Evolutionary conservation across 1,140 invertebrate species (phyloP), one percentile per base, ranked within the genome.

Genomic region (Araneus ventricosus): DNA sequence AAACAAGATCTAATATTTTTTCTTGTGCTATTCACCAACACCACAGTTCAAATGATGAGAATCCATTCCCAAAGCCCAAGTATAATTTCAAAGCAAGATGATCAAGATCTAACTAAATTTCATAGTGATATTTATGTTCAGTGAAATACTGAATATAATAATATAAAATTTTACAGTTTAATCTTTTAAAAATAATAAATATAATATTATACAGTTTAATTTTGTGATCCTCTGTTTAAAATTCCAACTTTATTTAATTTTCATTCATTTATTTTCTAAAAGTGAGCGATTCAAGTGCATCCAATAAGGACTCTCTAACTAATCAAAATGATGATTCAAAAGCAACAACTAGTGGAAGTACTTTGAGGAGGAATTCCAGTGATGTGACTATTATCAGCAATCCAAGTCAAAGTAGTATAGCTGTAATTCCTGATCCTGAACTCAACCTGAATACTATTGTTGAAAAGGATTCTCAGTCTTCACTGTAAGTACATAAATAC

Each of bases 361-460:
- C 70, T 4, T 75, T 93, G 41, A 90, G 86, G 30, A 59, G 94
- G 70, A 94, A 91, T 61, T 95, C 95, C 20, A 95, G 95, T 94
- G 95, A 95, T 85, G 95, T 95, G 7, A 95, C 95, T 10, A 94
- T 95, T 57, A 86, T 95, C 30, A 95, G 94, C 37, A 94, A 95
- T 70, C 94, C 94, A 14, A 95, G 95, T 94, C 93, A 94, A 52
- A 94, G 93, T 70, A 95, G 94, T 87, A 94, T 95, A 82, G 93
- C 94, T 37, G 94, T 94, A 34, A 94, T 95, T 63, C 94, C 94
- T 7, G 94, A 94, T 34, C 90, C 93, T 20, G 61, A 92, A 30
- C 30, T 90, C 10, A 80, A 75, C 41, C 82, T 93, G 3, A 87
- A 93, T 37, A 82, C 86, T 30, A 94, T 89, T 45, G 8, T 79